Base-by-base conservation (phyloP, 2,888 invertebrate genomes). In the Brenthis ino region DNA sequence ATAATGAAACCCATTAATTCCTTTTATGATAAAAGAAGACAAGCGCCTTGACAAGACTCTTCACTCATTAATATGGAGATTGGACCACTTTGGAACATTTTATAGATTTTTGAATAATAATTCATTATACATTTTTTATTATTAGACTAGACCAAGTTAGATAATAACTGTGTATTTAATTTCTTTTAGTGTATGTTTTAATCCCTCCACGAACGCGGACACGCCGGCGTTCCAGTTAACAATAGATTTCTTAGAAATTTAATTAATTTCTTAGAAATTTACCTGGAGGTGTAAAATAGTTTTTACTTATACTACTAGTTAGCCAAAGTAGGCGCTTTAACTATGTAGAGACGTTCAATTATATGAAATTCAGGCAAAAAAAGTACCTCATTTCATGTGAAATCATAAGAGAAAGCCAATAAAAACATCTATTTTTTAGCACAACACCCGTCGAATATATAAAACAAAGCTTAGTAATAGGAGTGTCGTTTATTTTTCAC, bases 41-140 rank as follows among this genome's bases (percentile, higher is more conserved):
- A 60, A 70, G 56, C 69, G 65, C 57, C 58, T 48, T 65, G 69
- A 67, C 64, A 48, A 69, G 67, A 64, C 66, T 20, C 55, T 66
- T 53, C 24, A 20, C 70, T 60, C 60, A 68, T 72, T 70, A 72
- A 65, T 72, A 72, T 72, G 70, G 60, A 66, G 66, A 72, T 72
- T 68, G 58, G 60, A 60, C 47, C 50, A 50, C 60, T 61, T 60
- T 24, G 61, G 14, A 63, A 43, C 11, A 43, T 37, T 54, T 54
- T 54, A 28, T 33, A 48, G 50, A 60, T 50, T 60, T 60, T 50
- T 50, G 33, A 60, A 33, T 28, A 60, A 50, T 50, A 60, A n/a
- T 60, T 60, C 33, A 24, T 50, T 28, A 50, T 50, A 2, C n/a
- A n/a, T n/a, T 60, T 43, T 43, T 43, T 11, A 43, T 6, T 37